Evolutionary conservation across 2,797 vertebrate species (phyloP), one percentile per base, ranked within the genome.

Genomic region (Tarsius wallacei): DNA sequence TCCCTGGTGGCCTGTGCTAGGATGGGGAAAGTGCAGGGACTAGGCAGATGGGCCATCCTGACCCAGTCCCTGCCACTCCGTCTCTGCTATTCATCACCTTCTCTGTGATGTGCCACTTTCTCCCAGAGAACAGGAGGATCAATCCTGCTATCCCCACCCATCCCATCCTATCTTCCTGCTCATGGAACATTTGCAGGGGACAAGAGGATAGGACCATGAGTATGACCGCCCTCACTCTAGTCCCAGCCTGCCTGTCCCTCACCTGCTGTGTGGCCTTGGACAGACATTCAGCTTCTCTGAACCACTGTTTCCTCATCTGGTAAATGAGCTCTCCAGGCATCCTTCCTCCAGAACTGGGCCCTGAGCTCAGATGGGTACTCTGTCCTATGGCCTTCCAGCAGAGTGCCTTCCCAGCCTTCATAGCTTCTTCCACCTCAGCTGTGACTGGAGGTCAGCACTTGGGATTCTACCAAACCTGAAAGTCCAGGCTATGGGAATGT

Each of bases 401-500:
- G 36, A 28, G 57, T 15, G 13, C 28, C 4, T 51, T 7, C 12
- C 9, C 13, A 7, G 11, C 47, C 61, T 14, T 36, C 4, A 2
- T 8, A 14, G 59, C 36, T 78, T 68, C 55, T 83, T 36, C 33
- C 2, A 0, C 22, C 36, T 63, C 31, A 0, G 7, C 33, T 53
- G 26, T 24, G 3, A 61, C 51, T 28, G 16, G 21, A 71, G 97
- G 92, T 57, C 7, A 17, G 76, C 86, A 93, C 57, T 93, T 59
- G n/a, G 91, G 13, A 16, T 31, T 57, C 83, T 31, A 12, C 83
- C 86, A 87, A 90, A 82, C 33, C 89, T 74, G 24, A 49, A 87
- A 95, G 95, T 94, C 74, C 93, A 90, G 96, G 93, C 97, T 11
- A 11, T 98, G 98, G 97, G 98, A 98, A 98, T 21, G 17, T 82